phyloP scores from a whole-genome alignment of 1,140 invertebrate species.

The Trichogramma pretiosum region DNA sequence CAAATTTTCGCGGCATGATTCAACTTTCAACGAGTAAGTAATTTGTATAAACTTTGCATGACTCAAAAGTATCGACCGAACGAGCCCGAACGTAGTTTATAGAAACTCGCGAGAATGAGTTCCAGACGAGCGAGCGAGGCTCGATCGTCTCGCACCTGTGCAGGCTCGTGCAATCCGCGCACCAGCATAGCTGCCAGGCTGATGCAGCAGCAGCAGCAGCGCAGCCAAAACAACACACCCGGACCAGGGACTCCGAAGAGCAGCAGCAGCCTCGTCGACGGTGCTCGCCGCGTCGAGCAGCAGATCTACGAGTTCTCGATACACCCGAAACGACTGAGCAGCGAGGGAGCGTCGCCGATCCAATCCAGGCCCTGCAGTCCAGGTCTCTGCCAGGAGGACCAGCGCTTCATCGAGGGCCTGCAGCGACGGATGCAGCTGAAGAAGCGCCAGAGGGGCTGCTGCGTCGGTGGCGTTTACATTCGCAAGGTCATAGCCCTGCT shows the following conservation, averaged over 20 bases:
- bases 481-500: neutral
- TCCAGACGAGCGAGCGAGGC: too few relatives aligned
- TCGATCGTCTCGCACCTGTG: too few relatives aligned
- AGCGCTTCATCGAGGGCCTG: neutral
- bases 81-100: too few relatives aligned
- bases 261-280: neutral
- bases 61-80: too few relatives aligned
- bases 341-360: neutral
- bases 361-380: neutral
- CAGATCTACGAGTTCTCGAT: neutral
- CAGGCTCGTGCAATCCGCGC: neutral
- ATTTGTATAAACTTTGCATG: too few relatives aligned
- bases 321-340: neutral
- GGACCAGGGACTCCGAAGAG: neutral
- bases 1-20: too few relatives aligned
- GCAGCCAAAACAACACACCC: neutral
- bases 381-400: conserved; percentile 1
- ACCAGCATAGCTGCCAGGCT: too few relatives aligned
- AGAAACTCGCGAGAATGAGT: too few relatives aligned
- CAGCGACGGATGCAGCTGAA: neutral
- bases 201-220: neutral
- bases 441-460: neutral
- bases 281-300: neutral
- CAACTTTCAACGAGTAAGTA: too few relatives aligned
- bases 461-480: neutral